phyloP scores from a whole-genome alignment of 2,888 invertebrate genomes.

The Synanthedon andrenaeformis region DNA sequence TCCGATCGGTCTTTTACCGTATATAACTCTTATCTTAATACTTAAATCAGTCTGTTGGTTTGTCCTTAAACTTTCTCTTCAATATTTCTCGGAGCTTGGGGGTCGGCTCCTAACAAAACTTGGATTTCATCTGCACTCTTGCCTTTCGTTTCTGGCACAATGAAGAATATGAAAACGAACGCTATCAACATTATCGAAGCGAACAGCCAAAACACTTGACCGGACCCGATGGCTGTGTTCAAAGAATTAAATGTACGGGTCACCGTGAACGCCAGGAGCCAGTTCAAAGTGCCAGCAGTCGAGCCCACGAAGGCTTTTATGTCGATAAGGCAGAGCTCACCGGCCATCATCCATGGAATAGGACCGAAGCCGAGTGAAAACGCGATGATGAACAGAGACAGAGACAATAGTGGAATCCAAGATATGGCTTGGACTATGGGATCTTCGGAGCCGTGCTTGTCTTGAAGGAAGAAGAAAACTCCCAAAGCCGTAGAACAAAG shows the following conservation, averaged over 20 bases:
- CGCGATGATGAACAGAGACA: conserved; percentile 82
- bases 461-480: conserved; percentile 73
- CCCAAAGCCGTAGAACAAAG: conserved; percentile 78
- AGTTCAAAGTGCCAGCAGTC: conserved; percentile 84
- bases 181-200: conserved; percentile 75
- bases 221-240: conserved; percentile 65
- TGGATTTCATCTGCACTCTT: conserved; percentile 78
- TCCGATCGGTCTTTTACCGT: too few species aligned
- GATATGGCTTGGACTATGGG: conserved; percentile 65
- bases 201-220: conserved; percentile 82
- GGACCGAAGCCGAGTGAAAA: conserved; percentile 90
- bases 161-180: conserved; percentile 75
- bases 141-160: conserved; percentile 78
- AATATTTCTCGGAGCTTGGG: conserved; percentile 18
- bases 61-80: conserved; percentile 42
- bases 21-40: conserved; percentile 15
- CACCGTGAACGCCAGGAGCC: conserved; percentile 84
- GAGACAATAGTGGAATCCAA: conserved; percentile 80
- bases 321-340: conserved; percentile 84
- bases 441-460: conserved; percentile 28
- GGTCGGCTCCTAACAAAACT: conserved; percentile 50
- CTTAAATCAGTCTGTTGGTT: conserved; percentile 33
- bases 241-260: conserved; percentile 79
- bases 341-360: conserved; percentile 86
- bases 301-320: conserved; percentile 83